Evolutionary conservation across 1,140 invertebrate species (phyloP), one percentile per base, ranked within the genome.

Genomic region (Ceratina japonica): DNA sequence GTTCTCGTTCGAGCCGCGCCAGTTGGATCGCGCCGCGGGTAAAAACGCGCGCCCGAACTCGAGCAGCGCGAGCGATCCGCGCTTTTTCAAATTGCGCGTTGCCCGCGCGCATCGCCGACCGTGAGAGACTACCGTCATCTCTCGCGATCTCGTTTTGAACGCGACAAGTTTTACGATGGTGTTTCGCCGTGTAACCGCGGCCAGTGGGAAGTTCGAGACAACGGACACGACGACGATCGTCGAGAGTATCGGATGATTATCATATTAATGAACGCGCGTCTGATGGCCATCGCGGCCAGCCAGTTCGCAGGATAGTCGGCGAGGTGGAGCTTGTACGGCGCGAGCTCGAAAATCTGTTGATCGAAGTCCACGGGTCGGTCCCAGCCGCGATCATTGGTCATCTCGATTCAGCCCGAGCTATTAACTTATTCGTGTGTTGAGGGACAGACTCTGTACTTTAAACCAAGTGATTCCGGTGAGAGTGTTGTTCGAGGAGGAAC

Each of bases 201-300:
- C 59, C 59, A 64, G 61, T 64, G 76, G 72, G 65, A 75, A 16
- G 66, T 82, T 51, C 75, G 77, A 73, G 82, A 78, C 71, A 54
- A 81, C 52, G 65, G 58, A 44, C n/a, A n/a, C n/a, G 56, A 76
- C 61, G 59, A 75, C 62, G 75, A 75, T 73, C 78, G 71, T 79
- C 68, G 59, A 84, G 76, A 75, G 82, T 63, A 83, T 81, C 37
- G 83, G 75, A 81, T 82, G 85, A 88, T 90, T 87, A 87, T 88
- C 89, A 85, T 89, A 88, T 88, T 89, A 82, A 89, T 87, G 87
- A 86, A 86, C 75, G 79, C 79, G 80, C 83, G 81, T 70, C 74
- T 62, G 81, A 56, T 52, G 20, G 27, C 63, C 83, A 84, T 70
- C 37, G 3, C 37, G 79, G 56, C 75, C 49, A 81, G 76, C 74